Evolutionary conservation across 2,888 invertebrate species (phyloP).

Genomic region (Brachylomia viminalis): DNA sequence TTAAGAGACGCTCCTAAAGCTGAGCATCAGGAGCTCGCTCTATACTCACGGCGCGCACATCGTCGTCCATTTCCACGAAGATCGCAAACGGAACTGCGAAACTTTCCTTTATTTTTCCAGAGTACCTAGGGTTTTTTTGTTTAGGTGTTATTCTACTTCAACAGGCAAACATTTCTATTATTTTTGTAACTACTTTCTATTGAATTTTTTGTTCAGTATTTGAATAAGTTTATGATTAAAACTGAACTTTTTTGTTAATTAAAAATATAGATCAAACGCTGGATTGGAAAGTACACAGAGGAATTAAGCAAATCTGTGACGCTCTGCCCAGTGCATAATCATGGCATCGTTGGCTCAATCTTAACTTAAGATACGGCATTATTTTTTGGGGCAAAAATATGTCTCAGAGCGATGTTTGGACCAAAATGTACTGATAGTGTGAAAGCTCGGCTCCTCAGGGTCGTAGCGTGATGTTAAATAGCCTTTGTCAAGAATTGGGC

Average conservation of each 20-base stretch:
- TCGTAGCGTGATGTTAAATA: too few species aligned
- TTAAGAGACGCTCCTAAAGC: not conserved
- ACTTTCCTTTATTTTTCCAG: not conserved
- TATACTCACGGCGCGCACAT: too few species aligned
- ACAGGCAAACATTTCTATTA: not conserved
- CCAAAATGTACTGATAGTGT: not conserved
- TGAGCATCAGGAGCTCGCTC: not conserved
- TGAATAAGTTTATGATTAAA: not conserved
- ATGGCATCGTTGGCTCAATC: not conserved
- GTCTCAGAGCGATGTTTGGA: not conserved
- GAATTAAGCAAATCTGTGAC: not conserved
- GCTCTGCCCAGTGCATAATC: not conserved
- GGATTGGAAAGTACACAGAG: conserved; percentile 1
- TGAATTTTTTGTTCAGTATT: not conserved
- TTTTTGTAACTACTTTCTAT: too few species aligned
- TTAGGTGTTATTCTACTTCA: not conserved
- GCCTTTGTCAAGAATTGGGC: too few species aligned
- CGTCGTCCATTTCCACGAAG: too few species aligned
- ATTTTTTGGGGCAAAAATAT: not conserved
- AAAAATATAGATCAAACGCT: not conserved
- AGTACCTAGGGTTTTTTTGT: not conserved
- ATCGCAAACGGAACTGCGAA: too few species aligned
- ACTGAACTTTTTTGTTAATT: not conserved
- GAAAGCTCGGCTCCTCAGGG: too few species aligned
- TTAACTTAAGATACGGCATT: not conserved